Conservation (phyloP, 2,797 vertebrate species). For the Coreius guichenoti region DNA sequence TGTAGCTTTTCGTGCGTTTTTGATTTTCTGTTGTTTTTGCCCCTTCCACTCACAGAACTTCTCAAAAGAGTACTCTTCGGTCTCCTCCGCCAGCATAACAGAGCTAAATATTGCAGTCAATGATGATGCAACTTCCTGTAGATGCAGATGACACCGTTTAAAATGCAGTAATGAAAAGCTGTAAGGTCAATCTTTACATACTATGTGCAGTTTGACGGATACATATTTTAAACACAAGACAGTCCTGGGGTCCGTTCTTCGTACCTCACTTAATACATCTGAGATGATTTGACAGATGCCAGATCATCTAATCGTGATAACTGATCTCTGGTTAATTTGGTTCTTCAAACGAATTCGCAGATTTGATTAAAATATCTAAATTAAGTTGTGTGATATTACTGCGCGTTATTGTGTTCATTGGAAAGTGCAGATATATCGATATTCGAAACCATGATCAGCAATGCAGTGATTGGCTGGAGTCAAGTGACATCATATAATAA, state of each 20-base stretch:
- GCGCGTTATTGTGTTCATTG: background rate
- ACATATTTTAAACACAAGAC: background rate
- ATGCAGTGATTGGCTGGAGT: background rate
- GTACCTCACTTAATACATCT: background rate
- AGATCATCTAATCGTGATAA: background rate
- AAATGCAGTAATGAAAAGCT: background rate
- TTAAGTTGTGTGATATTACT: background rate
- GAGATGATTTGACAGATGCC: background rate
- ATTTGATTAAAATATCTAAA: background rate
- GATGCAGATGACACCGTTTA: background rate
- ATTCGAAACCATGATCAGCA: background rate
- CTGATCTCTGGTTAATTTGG: background rate
- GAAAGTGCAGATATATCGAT: too few species aligned
- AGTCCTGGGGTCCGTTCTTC: background rate
- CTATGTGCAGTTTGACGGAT: background rate
- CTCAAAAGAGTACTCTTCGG: constrained; percentile 69
- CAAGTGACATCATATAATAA: background rate
- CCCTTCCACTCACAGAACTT: constrained; percentile 76
- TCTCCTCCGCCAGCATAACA: constrained; percentile 55
- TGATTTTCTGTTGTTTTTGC: constrained; percentile 70
- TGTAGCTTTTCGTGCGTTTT: constrained; percentile 69
- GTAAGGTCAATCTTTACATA: background rate
- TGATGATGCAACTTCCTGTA: constrained; percentile 49
- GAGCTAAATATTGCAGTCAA: constrained; percentile 63
- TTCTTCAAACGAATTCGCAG: background rate